Base-by-base conservation (phyloP, 2,797 vertebrate genomes). In the Eupleurogrammus muticus region DNA sequence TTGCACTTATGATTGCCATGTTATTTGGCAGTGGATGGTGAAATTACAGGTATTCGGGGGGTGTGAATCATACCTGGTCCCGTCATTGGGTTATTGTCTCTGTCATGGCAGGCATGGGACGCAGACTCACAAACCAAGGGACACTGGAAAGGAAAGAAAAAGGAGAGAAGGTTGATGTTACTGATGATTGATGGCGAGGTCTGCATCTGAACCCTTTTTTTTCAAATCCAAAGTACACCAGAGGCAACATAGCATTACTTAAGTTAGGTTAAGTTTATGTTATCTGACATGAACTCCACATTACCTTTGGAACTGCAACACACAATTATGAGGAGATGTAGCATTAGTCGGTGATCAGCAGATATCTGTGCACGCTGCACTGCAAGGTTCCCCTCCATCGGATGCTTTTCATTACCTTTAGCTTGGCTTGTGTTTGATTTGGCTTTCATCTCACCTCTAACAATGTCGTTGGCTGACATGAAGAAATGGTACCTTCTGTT, bases 111-210 rank as follows among this genome's bases (percentile, higher is more conserved):
- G 56, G 87, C 93, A 36, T 94, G 89, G 35, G 93, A 92, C 4
- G 84, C 89, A 80, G 95, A 95, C 70, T 97, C 97, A 85, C 84
- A 97, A 58, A 96, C 93, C 91, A 97, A 82, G 5, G 96, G 91
- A 92, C 95, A 96, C 98, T 99, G 86, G 23, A 77, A 62, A 82
- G 34, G 17, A 82, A 35, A 67, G 9, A 56, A 40, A 70, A 19
- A 77, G 62, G 4, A 47, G 19, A 63, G 13, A 49, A 47, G 2
- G 17, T 9, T n/a, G 10, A 32, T 9, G 57, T 71, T 54, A 60
- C 5, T n/a, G 28, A 60, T 24, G 19, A 56, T 36, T 54, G 14
- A 51, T 5, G 17, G 38, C 59, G 2, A 58, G 19, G 14, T 19
- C 24, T 40, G 70, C 32, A 52, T 52, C 32, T 58, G 13, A 66